Evolutionary conservation across 2,797 vertebrate species (phyloP).

Genomic region (Melanotaenia pygmaea): DNA sequence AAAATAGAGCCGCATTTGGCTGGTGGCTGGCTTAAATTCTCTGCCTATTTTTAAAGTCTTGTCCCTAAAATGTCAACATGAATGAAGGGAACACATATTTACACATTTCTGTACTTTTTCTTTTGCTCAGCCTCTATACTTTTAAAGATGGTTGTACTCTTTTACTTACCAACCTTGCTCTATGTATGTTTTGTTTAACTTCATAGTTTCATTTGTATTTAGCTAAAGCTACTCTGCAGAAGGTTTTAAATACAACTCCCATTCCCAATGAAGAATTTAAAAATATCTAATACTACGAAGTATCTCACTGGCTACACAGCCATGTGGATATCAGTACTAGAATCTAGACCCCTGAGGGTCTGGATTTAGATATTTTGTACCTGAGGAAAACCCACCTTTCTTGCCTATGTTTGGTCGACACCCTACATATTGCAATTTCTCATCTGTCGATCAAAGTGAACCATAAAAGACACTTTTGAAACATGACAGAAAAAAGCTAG

Average conservation of each 20-base stretch:
- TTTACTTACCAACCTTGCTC: constrained; percentile 2
- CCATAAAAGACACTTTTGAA: constrained; percentile 13
- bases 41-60: constrained; percentile 44
- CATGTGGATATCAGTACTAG: constrained; percentile 29
- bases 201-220: constrained; percentile 20
- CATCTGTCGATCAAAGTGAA: constrained; percentile 32
- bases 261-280: too few relatives aligned
- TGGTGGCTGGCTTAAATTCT: constrained; percentile 56
- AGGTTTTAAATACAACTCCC: background rate
- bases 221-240: constrained; percentile 3
- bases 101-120: constrained; percentile 47
- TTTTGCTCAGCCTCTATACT: constrained; percentile 1
- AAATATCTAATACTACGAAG: constrained; percentile 1
- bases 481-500: background rate
- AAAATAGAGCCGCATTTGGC: constrained; percentile 57
- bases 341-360: constrained; percentile 30
- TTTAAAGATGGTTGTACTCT: constrained; percentile 7
- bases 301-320: constrained; percentile 19
- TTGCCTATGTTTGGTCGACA: constrained; percentile 12
- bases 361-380: constrained; percentile 42
- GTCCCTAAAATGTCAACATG: constrained; percentile 53
- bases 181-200: constrained; percentile 18
- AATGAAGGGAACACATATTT: constrained; percentile 59
- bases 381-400: constrained; percentile 42
- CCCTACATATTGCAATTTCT: constrained; percentile 32